Conservation (phyloP, 1,140 invertebrate species). For the Trachelipus rathkii region DNA sequence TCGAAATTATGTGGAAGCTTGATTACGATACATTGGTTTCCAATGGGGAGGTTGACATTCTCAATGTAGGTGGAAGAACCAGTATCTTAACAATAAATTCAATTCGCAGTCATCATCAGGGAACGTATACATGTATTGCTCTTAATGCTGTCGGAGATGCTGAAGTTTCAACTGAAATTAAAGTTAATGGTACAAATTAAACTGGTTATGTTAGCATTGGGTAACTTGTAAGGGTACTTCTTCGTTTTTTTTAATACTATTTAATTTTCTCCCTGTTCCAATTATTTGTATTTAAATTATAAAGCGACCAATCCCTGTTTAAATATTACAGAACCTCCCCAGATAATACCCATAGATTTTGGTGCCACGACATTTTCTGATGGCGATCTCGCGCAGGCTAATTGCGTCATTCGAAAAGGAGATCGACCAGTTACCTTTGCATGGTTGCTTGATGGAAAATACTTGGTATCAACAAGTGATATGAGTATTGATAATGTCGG, state of each 20-base stretch:
- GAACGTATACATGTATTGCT: conserved; percentile 70
- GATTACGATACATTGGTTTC: conserved; percentile 53
- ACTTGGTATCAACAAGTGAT: conserved; percentile 35
- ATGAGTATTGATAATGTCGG: conserved; percentile 35
- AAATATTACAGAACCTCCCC: conserved; percentile 40
- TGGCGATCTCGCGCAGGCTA: conserved; percentile 59
- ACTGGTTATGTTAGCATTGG: neutral
- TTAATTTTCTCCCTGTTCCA: conserved; percentile 29
- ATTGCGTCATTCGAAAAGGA: conserved; percentile 77
- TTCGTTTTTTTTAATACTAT: neutral
- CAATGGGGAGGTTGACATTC: conserved; percentile 29
- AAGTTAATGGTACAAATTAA: conserved; percentile 48
- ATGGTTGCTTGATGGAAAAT: conserved; percentile 67
- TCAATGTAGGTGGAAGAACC: conserved; percentile 47
- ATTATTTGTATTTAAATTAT: neutral
- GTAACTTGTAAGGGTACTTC: neutral
- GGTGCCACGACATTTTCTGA: conserved; percentile 46
- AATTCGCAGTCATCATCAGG: conserved; percentile 57
- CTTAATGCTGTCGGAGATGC: conserved; percentile 63
- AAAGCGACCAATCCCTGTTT: neutral
- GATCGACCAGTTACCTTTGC: conserved; percentile 71
- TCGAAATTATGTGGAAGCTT: conserved; percentile 72
- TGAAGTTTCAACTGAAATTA: conserved; percentile 57
- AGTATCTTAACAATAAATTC: conserved; percentile 52
- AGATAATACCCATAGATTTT: conserved; percentile 43